These are phyloP conservation scores for Silurus lanzhouensis DNA, from an alignment of 2,797 vertebrate genomes.

Conservation along the genomic window DNA sequence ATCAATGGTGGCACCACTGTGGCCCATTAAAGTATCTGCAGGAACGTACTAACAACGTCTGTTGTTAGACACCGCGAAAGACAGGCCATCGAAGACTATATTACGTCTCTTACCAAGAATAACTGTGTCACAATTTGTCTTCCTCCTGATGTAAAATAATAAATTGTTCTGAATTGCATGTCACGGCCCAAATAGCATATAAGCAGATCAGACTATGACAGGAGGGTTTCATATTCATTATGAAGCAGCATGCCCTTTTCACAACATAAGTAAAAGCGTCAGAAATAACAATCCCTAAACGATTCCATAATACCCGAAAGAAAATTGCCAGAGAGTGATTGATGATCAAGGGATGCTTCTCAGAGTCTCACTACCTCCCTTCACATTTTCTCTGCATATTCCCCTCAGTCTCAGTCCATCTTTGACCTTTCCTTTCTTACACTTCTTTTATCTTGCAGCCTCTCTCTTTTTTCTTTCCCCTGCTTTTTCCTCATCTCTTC, in stretches of 20 bases:
- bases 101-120: background rate
- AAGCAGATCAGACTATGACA: constrained; percentile 1
- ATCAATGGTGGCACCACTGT: background rate
- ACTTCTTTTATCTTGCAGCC: background rate
- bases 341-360: constrained; percentile 27
- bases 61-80: background rate
- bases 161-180: constrained; percentile 1
- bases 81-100: background rate
- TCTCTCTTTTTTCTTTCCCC: background rate
- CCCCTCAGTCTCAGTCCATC: constrained; percentile 1
- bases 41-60: background rate
- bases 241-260: constrained; percentile 40
- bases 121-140: background rate
- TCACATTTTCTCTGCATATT: background rate
- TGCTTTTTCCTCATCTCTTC: background rate
- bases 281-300: constrained; percentile 48
- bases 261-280: constrained; percentile 36
- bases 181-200: background rate
- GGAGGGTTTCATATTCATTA: constrained; percentile 37
- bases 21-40: background rate
- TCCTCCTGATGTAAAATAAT: background rate
- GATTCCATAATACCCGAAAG: constrained; percentile 43
- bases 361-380: background rate
- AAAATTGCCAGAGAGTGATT: constrained; percentile 41
- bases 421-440: background rate